Evolutionary conservation across 2,797 vertebrate genomes (phyloP).

Genomic region (Lithobates sylvaticus): DNA sequence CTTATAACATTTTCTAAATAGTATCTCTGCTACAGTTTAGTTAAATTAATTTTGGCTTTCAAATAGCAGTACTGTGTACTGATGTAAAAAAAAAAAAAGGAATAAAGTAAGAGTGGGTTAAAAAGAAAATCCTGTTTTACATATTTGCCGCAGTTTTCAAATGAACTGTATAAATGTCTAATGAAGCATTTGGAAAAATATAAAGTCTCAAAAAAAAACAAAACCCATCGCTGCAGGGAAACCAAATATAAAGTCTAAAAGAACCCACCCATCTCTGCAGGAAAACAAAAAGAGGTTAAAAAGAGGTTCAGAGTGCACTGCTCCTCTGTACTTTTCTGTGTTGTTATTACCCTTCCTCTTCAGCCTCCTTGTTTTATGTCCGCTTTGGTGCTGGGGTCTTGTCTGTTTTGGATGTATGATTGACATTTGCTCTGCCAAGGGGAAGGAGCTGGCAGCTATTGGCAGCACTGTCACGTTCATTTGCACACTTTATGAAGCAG

Average conservation of each 20-base stretch:
- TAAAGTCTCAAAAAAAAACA: not conserved
- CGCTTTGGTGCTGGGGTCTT: constrained; percentile 75
- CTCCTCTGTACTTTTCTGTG: constrained; percentile 72
- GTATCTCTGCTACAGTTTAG: too few relatives aligned
- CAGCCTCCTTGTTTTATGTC: constrained; percentile 78
- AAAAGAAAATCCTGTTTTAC: not conserved
- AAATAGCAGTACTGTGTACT: too few relatives aligned
- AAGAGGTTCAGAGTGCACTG: constrained; percentile 23
- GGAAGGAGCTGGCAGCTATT: constrained; percentile 83
- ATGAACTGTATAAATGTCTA: not conserved
- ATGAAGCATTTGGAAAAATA: not conserved
- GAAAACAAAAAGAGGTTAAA: constrained; percentile 67
- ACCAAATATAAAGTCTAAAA: constrained; percentile 73
- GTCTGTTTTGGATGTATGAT: constrained; percentile 87
- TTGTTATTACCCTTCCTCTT: constrained; percentile 74
- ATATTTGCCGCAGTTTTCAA: too few relatives aligned
- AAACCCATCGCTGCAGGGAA: constrained; percentile 76
- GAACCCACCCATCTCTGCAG: constrained; percentile 64
- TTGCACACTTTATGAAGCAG: constrained; percentile 87
- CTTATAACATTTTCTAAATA: too few relatives aligned
- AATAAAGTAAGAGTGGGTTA: not conserved
- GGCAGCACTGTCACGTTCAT: constrained; percentile 82
- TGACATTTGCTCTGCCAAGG: constrained; percentile 93
- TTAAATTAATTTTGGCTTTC: too few relatives aligned
- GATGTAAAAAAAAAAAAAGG: not conserved